Conservation (phyloP, 2,797 vertebrate genomes). For the Sitta carolinensis region DNA sequence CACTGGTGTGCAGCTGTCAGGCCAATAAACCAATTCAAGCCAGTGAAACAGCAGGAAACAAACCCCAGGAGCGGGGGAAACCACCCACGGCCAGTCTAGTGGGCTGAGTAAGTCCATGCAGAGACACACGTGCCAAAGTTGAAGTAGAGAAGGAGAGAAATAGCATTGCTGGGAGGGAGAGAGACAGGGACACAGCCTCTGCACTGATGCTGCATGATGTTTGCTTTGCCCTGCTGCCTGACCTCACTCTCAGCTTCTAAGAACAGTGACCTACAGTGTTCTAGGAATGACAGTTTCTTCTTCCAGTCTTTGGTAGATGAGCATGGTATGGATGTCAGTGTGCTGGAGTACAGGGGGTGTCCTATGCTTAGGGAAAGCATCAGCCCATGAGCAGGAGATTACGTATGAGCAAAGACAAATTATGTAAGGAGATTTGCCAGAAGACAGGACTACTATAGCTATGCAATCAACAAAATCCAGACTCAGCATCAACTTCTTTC, state of each 20-base stretch:
- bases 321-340: not conserved
- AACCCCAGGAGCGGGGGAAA: not conserved
- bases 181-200: not conserved
- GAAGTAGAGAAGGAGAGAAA: not conserved
- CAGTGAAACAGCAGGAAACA: not conserved
- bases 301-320: not conserved
- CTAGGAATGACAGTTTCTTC: not conserved
- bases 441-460: not conserved
- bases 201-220: not conserved
- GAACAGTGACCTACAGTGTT: not conserved
- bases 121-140: not conserved
- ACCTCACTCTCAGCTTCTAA: constrained; percentile 6
- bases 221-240: not conserved
- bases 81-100: accelerated
- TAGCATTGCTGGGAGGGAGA: not conserved
- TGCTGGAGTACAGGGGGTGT: not conserved
- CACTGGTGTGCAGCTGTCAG: not conserved
- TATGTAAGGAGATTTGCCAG: not conserved
- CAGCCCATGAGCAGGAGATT: not conserved
- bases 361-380: not conserved
- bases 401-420: not conserved
- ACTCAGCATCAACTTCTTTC: not conserved
- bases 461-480: not conserved
- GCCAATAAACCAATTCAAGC: not conserved
- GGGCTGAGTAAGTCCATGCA: not conserved